A percentile compares a stretch with the other conserved stretches of the same genome.
Evolutionary conservation across 2,797 vertebrate species (phyloP).

Genomic region (Myotis vivesi): DNA sequence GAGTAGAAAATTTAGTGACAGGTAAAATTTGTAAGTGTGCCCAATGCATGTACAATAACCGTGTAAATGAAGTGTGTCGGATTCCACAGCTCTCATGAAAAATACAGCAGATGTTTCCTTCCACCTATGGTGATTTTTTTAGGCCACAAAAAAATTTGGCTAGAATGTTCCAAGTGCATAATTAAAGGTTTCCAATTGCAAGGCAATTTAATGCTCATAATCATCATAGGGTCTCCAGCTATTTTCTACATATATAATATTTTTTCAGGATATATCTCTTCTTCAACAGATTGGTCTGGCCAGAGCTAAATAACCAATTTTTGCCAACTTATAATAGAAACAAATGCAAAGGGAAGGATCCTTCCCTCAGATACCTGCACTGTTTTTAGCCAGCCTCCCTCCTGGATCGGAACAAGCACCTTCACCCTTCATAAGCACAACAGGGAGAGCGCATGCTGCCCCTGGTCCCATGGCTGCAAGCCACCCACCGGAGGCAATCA

Average conservation of each 20-base stretch:
- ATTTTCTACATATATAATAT: not conserved
- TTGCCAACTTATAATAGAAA: not conserved
- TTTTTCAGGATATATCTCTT: not conserved
- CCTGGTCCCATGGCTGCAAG: not conserved
- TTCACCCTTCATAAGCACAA: not conserved
- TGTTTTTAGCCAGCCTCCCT: not conserved
- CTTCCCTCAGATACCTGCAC: not conserved
- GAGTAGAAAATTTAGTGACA: conserved; percentile 20
- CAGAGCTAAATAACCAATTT: not conserved
- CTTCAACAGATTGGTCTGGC: not conserved
- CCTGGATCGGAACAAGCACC: not conserved
- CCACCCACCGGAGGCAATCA: accelerated
- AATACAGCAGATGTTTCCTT: conserved; percentile 50
- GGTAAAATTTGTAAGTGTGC: conserved; percentile 42
- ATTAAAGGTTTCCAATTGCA: conserved; percentile 51
- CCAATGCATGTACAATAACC: conserved; percentile 36
- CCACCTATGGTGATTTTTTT: conserved; percentile 14
- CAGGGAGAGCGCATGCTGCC: not conserved
- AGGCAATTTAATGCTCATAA: conserved; percentile 24
- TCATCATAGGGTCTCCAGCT: conserved; percentile 16
- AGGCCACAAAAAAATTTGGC: conserved; percentile 4
- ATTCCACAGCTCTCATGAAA: conserved; percentile 18
- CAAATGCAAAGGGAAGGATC: not conserved
- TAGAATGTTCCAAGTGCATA: conserved; percentile 42
- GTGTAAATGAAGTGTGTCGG: not conserved